A percentile compares a stretch with the other conserved stretches of the same genome.
Conservation (phyloP, 2,113 vertebrate genomes). For the Lepus americanus region DNA sequence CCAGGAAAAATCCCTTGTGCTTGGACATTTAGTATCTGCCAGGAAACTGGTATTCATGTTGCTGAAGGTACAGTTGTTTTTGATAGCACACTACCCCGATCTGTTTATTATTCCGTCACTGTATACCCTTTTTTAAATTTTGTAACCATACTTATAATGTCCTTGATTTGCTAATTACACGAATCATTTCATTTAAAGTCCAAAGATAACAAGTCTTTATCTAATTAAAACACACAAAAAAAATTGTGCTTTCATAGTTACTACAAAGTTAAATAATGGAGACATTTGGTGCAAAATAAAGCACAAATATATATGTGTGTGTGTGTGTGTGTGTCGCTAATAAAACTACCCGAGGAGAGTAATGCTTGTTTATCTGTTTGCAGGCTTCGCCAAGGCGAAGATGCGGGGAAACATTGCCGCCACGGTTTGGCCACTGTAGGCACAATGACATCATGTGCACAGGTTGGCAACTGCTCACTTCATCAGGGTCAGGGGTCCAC, state of each 20-base stretch:
- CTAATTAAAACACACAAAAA: slow-evolving; percentile 79
- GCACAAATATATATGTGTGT: slow-evolving; percentile 74
- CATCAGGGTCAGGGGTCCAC: too few species aligned
- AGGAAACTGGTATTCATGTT: slow-evolving; percentile 77
- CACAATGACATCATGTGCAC: too few species aligned
- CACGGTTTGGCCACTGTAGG: too few species aligned
- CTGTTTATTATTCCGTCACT: slow-evolving; percentile 83
- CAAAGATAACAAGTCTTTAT: slow-evolving; percentile 87
- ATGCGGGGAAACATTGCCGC: too few species aligned
- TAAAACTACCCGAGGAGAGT: slow-evolving; percentile 90
- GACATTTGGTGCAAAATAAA: slow-evolving; percentile 88
- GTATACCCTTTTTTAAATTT: slow-evolving; percentile 81
- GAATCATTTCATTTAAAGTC: slow-evolving; percentile 86
- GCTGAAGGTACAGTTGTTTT: slow-evolving; percentile 60
- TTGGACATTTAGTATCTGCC: slow-evolving; percentile 76
- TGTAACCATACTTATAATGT: slow-evolving; percentile 87
- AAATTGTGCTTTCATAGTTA: slow-evolving; percentile 86
- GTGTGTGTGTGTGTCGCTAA: slow-evolving; percentile 78
- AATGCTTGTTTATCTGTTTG: slow-evolving; percentile 91
- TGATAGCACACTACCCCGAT: slow-evolving; percentile 76
- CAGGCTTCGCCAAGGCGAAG: too few species aligned
- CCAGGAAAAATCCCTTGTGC: slow-evolving; percentile 82
- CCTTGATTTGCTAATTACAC: slow-evolving; percentile 85
- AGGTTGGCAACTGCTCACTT: too few species aligned
- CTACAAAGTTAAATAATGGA: slow-evolving; percentile 84